These are phyloP conservation scores for Gallinago paraguaiae DNA, from an alignment of 2,113 vertebrate species.

Conservation along the genomic window DNA sequence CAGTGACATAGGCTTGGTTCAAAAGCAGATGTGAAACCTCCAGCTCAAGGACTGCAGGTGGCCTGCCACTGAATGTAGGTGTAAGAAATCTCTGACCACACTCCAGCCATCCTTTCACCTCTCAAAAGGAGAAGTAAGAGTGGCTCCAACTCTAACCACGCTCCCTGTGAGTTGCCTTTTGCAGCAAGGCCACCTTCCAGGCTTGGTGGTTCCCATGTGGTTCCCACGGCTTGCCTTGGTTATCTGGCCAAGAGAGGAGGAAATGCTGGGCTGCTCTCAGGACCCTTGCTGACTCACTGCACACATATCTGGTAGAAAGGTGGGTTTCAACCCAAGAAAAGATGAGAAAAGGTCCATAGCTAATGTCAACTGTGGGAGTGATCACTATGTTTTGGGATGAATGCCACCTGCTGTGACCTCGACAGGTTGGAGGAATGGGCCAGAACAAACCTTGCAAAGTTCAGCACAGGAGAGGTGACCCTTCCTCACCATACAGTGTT, in stretches of 20 bases:
- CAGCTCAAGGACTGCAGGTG: not conserved
- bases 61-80: not conserved
- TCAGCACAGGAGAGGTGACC: not conserved
- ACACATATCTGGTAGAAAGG: not conserved
- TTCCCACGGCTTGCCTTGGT: not conserved
- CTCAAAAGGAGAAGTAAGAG: slow-evolving; percentile 29
- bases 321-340: not conserved
- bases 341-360: not conserved
- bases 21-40: not conserved
- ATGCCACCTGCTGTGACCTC: not conserved
- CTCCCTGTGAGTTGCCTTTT: not conserved
- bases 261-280: not conserved
- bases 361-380: not conserved
- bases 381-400: not conserved
- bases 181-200: not conserved
- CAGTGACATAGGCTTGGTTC: not conserved
- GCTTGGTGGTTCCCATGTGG: not conserved
- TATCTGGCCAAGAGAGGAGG: not conserved
- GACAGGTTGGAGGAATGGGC: not conserved
- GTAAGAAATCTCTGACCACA: not conserved
- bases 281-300: not conserved
- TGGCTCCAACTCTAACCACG: not conserved
- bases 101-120: not conserved
- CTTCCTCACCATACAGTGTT: not conserved
- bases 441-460: not conserved